Percentiles rank a stretch among this genome's conserved stretches.
These are phyloP conservation scores for Epizoanthus fatuus DNA, from an alignment of 92 coral and sea anemone genomes.

Conservation along the genomic window DNA sequence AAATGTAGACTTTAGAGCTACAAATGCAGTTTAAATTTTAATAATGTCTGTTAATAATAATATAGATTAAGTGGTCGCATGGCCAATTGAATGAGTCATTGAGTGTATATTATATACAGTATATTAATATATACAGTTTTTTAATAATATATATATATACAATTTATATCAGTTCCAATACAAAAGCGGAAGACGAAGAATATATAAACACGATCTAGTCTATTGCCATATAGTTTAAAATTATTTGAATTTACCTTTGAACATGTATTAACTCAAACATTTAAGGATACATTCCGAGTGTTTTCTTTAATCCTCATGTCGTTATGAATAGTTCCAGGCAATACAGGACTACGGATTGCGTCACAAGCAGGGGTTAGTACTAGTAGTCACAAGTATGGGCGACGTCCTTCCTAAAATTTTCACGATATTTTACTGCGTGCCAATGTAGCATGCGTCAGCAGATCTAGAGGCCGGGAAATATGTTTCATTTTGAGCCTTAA, in stretches of 20 bases:
- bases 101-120: too few species aligned
- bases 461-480: background rate
- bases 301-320: background rate
- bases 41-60: background rate
- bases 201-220: background rate
- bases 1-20: background rate
- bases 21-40: background rate
- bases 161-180: too few species aligned
- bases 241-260: background rate
- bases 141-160: too few species aligned
- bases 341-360: background rate
- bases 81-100: slow-evolving; percentile 1
- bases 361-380: background rate
- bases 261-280: background rate
- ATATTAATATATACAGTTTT: background rate
- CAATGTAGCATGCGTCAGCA: background rate
- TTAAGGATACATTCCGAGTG: background rate
- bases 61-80: background rate
- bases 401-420: background rate
- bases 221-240: background rate
- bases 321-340: background rate
- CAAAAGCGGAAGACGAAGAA: too few species aligned
- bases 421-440: slow-evolving; percentile 7
- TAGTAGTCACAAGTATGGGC: slow-evolving; percentile 1
- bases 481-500: background rate